phyloP scores from a whole-genome alignment of 2,113 vertebrate genomes.

The Leptosomus discolor region DNA sequence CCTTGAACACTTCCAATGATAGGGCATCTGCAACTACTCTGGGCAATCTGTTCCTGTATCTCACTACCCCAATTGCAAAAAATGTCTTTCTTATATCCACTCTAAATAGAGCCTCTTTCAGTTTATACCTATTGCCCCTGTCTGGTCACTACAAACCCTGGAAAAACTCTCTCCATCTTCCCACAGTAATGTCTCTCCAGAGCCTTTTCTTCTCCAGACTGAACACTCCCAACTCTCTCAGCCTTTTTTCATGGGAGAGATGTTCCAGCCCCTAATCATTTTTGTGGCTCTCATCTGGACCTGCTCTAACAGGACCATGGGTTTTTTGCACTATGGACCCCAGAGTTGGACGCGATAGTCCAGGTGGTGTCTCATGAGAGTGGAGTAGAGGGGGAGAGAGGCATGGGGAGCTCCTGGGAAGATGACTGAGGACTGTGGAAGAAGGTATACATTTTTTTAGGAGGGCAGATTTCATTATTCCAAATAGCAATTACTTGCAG shows the following conservation, averaged over 20 bases:
- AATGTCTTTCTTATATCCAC: not conserved
- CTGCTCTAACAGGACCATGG: too few species aligned
- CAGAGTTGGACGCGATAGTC: not conserved
- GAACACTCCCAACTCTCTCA: not conserved
- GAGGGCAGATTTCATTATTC: not conserved
- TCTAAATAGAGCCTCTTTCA: not conserved
- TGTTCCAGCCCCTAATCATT: not conserved
- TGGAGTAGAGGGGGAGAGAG: not conserved
- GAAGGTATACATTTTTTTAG: not conserved
- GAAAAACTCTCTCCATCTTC: not conserved
- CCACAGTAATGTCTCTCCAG: not conserved
- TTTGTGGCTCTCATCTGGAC: not conserved
- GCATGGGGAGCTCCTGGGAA: not conserved
- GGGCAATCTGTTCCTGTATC: not conserved
- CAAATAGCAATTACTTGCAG: not conserved
- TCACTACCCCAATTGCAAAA: not conserved
- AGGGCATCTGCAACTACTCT: not conserved
- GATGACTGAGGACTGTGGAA: not conserved
- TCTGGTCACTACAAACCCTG: not conserved
- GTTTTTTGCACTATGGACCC: too few species aligned
- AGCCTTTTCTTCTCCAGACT: not conserved
- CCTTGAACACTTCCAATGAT: not conserved
- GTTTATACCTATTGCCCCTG: not conserved
- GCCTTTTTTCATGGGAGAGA: not conserved
- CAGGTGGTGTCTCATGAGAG: too few species aligned